Evolutionary conservation across 2,113 vertebrate species (phyloP).

Genomic region (Micromys minutus): DNA sequence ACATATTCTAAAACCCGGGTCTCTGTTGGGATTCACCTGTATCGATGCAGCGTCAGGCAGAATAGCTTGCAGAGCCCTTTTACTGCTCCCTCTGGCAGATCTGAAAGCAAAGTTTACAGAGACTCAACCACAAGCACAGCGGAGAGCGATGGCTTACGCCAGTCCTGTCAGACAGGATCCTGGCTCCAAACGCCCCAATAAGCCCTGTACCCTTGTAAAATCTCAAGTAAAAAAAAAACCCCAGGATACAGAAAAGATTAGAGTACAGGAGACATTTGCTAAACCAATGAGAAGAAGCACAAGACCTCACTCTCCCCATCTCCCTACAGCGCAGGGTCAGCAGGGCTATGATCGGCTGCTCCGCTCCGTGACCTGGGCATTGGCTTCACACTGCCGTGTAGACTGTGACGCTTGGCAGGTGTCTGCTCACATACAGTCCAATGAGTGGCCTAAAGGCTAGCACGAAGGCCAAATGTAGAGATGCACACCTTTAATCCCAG

Average conservation of each 20-base stretch:
- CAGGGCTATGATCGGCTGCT: too few relatives aligned
- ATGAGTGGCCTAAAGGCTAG: background rate
- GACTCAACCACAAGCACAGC: background rate
- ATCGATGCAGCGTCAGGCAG: conserved; percentile 97
- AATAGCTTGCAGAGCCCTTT: conserved; percentile 98
- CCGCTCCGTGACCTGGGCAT: background rate
- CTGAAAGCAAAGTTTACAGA: conserved; percentile 81
- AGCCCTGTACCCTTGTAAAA: background rate
- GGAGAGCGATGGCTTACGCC: background rate
- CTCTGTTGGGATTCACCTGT: conserved; percentile 86
- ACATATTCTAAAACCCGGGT: background rate
- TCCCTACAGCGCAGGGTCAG: background rate
- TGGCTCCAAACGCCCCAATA: background rate
- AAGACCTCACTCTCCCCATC: background rate
- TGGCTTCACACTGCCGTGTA: background rate
- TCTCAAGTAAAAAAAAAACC: background rate
- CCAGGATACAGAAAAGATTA: background rate
- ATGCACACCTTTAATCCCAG: background rate
- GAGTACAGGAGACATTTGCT: background rate
- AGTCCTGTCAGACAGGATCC: background rate
- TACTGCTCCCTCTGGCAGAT: conserved; percentile 93
- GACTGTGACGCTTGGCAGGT: background rate
- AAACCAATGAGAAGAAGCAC: background rate
- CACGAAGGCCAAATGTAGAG: too few relatives aligned
- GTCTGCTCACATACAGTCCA: background rate